Base-by-base conservation (phyloP, 35 echinoderm and acorn worm species). In the Lytechinus pictus region DNA sequence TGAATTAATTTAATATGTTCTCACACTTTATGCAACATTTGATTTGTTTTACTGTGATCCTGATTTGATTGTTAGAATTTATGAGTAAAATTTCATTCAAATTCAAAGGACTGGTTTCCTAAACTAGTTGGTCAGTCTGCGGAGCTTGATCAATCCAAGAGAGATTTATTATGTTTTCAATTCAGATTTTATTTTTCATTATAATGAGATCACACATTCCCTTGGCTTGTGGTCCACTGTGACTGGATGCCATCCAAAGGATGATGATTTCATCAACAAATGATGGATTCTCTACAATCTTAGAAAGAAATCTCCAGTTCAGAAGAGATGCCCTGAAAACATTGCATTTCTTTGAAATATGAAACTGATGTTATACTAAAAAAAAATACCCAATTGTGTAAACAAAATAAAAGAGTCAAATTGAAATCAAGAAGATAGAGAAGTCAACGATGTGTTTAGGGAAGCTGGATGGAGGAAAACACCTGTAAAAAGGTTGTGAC, bases 141-240 rank as follows among this genome's bases (percentile, higher is more conserved):
- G 66, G 66, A 79, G 66, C 66, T 79, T 8, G 1, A 79, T 79
- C 66, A 24, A 79, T 79, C 66, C 66, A 24, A 79, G 66, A 6
- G 21, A 79, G 66, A 79, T 79, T 14, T 79, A 27, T 79, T 79
- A 79, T 44, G 16, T 79, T 79, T 79, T 79, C 19, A 79, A 79
- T 79, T 16, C 66, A 79, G 66, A 79, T 79, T 79, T 79, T 79
- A n/a, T n/a, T 79, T 79, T 79, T 79, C 66, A 79, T 79, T 19
- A 79, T 79, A 79, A 79, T 79, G 66, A 79, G 14, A 79, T 79
- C 66, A 79, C 66, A 24, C 66, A 79, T 79, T 79, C 66, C 66
- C 66, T n/a, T 79, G 66, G 66, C 66, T 79, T 79, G 4, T n/a
- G 66, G 66, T 79, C 66, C 66, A 79, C 66, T n/a, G 66, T 24